These are phyloP conservation scores for Acanthornis magna DNA, from an alignment of 2,797 vertebrate species.

Conservation along the genomic window DNA sequence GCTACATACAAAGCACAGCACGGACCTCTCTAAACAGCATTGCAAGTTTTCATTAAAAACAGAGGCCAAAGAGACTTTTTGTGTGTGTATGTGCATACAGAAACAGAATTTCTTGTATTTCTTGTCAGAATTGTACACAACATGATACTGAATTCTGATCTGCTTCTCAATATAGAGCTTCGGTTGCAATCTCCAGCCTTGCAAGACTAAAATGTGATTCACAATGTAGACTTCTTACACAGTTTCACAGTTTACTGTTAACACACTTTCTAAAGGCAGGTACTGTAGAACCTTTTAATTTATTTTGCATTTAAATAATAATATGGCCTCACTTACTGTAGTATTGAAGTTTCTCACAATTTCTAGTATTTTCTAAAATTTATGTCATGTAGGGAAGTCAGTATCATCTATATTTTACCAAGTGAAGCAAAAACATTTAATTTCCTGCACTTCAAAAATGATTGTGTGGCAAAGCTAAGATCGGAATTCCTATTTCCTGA, in stretches of 20 bases:
- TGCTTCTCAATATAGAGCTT: neutral
- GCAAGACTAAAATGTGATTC: neutral
- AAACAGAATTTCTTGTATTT: neutral
- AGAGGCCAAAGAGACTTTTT: neutral
- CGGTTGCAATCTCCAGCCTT: neutral
- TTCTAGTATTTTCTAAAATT: neutral
- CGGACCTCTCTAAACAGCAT: neutral
- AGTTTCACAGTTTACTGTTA: neutral
- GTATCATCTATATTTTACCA: neutral
- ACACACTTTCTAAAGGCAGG: neutral
- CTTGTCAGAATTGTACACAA: neutral
- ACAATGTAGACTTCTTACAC: neutral
- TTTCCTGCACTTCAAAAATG: slow-evolving; percentile 7
- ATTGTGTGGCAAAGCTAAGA: neutral
- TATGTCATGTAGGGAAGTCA: neutral
- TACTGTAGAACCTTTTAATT: neutral
- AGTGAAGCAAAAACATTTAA: neutral
- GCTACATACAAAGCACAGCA: neutral
- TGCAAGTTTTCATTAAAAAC: neutral
- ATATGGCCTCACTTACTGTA: neutral
- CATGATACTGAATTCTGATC: neutral
- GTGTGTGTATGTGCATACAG: fast-evolving
- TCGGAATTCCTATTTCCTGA: slow-evolving; percentile 11
- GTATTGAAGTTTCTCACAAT: neutral
- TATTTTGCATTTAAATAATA: neutral